Evolutionary conservation across 2,888 invertebrate species (phyloP), one percentile per base, ranked within the genome.

Genomic region (Hylaea fasciaria): DNA sequence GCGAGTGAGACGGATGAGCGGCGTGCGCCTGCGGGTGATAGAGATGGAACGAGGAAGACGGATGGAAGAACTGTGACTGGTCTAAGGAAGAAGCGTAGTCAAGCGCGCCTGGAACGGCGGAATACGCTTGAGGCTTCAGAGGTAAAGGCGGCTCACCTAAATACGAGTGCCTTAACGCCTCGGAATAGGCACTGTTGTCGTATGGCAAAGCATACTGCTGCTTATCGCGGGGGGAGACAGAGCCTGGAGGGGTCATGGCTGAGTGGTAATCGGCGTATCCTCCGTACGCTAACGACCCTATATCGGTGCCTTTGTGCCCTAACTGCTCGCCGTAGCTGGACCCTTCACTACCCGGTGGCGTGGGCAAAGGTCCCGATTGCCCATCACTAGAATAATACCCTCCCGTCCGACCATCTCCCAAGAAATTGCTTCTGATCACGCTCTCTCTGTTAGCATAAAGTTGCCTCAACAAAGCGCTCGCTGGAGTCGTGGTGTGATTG

Each of bases 191-290:
- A 75, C 86, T 89, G 63, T 92, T 92, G 56, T 91, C 83, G 87
- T 94, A 85, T 65, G 93, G 78, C 85, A 93, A 72, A 4, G 91
- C 86, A 57, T 92, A 92, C 73, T 95, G 95, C 73, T 94, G 96
- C 81, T 93, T 97, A 79, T 98, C 98, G 64, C 98, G 94, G 0
- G 98, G 98, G 5, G 98, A 98, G 0, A 98, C 98, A 3, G 98
- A 98, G n/a, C 98, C 97, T 52, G 98, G 98, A 53, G 98, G 98
- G 4, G 98, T 98, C 97, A 98, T 98, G 48, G 97, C 97, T 41
- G 97, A 96, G 84, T 98, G 98, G 77, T 97, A 97, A 78, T 97
- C 97, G 67, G 95, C 96, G 69, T 94, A 94, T 41, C 95, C 94
- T 29, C 91, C 90, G 61, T 92, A 92, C 46, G 91, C 88, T 71